phyloP scores from a whole-genome alignment of 2,113 vertebrate genomes.

The Nymphicus hollandicus region DNA sequence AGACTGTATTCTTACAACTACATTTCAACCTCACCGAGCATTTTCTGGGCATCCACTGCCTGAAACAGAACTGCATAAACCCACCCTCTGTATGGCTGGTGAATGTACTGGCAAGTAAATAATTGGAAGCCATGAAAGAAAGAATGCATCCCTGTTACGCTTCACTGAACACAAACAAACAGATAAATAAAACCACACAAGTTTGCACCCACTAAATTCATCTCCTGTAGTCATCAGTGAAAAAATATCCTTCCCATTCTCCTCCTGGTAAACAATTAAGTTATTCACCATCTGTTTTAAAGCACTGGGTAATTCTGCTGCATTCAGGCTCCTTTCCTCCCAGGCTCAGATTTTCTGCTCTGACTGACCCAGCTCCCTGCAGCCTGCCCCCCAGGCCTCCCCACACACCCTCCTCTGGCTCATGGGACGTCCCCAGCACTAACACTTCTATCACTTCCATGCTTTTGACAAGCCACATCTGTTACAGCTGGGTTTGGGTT shows the following conservation, averaged over 20 bases:
- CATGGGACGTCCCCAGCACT: neutral
- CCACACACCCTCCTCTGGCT: neutral
- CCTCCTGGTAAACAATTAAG: neutral
- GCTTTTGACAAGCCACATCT: neutral
- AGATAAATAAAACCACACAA: neutral
- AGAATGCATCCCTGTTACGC: neutral
- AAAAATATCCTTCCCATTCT: neutral
- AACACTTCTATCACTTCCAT: neutral
- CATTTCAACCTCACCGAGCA: neutral
- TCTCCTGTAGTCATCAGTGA: neutral
- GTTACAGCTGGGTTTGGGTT: neutral
- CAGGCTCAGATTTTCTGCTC: neutral
- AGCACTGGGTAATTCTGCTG: neutral
- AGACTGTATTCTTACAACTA: rapidly evolving
- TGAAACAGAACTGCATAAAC: neutral
- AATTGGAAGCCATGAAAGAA: neutral
- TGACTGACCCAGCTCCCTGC: rapidly evolving
- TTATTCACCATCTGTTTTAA: neutral
- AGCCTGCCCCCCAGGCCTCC: neutral
- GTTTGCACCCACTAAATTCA: neutral
- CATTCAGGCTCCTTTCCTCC: neutral
- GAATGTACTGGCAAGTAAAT: neutral
- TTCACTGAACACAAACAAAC: neutral
- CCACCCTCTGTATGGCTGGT: neutral
- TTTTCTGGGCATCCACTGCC: neutral